A percentile compares a stretch with the other conserved stretches of the same genome.
These are phyloP conservation scores for Progne subis DNA, from an alignment of 2,113 vertebrate species.

Conservation along the genomic window DNA sequence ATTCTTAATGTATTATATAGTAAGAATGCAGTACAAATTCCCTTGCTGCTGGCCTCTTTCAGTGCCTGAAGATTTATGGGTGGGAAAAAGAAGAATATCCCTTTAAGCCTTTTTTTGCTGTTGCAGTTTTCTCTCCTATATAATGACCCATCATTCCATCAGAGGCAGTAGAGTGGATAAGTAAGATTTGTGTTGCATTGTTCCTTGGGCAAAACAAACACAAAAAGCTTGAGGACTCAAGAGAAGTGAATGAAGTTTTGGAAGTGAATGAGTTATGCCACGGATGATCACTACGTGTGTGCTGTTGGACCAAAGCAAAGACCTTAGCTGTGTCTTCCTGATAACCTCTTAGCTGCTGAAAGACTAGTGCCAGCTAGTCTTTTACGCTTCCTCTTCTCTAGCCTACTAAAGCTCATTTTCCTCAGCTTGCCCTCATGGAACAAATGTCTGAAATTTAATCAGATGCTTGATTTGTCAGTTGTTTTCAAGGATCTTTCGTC, in stretches of 20 bases:
- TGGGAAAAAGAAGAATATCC: background rate
- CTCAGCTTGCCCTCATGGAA: background rate
- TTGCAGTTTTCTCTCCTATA: background rate
- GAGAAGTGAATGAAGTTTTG: background rate
- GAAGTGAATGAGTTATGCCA: background rate
- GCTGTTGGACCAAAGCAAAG: background rate
- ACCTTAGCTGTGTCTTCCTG: background rate
- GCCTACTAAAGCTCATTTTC: background rate
- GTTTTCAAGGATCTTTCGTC: background rate
- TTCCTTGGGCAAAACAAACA: background rate
- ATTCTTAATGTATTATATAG: background rate
- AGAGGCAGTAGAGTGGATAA: background rate
- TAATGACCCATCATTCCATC: background rate
- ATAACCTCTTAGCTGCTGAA: background rate
- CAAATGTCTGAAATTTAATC: background rate
- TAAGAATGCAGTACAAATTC: background rate
- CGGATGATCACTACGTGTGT: background rate
- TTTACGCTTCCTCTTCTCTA: background rate
- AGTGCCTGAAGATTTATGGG: background rate
- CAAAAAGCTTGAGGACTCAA: background rate
- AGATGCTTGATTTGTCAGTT: background rate
- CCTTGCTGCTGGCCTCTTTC: background rate
- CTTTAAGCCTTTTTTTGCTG: background rate
- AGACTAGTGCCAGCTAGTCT: background rate
- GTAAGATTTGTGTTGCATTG: background rate